Evolutionary conservation across 1,140 invertebrate species (phyloP).

Genomic region (Ceratina calcarata): DNA sequence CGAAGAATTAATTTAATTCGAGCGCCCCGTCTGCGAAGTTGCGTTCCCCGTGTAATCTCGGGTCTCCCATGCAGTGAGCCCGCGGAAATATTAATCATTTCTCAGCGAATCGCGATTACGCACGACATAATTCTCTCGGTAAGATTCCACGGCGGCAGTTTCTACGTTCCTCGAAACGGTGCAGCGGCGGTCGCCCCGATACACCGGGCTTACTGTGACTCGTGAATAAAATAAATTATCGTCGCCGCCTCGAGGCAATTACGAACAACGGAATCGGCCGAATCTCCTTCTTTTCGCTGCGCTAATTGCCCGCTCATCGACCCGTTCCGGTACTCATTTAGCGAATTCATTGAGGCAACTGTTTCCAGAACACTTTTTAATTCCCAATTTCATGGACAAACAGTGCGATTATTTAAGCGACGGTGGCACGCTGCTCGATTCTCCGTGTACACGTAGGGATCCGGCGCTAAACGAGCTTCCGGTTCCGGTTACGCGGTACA

Average conservation of each 20-base stretch:
- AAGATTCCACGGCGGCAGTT: background rate
- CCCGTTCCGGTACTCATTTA: background rate
- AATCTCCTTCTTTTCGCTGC: constrained; percentile 19
- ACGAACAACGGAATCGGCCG: constrained; percentile 6
- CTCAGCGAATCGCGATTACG: constrained; percentile 3
- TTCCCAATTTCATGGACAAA: background rate
- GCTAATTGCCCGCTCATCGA: constrained; percentile 27
- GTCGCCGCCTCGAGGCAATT: background rate
- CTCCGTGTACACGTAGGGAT: background rate
- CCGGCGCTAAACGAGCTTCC: constrained; percentile 12
- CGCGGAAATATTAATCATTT: constrained; percentile 18
- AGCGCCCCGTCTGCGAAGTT: background rate
- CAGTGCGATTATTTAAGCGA: background rate
- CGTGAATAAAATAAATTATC: constrained; percentile 29
- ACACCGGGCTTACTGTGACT: constrained; percentile 3
- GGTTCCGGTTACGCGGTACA: background rate
- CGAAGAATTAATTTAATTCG: background rate
- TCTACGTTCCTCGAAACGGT: background rate
- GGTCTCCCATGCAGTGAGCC: background rate
- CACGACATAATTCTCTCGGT: background rate
- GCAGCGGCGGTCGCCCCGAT: background rate
- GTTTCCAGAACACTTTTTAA: too few relatives aligned
- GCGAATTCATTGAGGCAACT: background rate
- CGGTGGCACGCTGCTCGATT: background rate
- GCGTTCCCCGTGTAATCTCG: background rate